phyloP scores from a whole-genome alignment of 2,113 vertebrate genomes.

The Serilophus lunatus region DNA sequence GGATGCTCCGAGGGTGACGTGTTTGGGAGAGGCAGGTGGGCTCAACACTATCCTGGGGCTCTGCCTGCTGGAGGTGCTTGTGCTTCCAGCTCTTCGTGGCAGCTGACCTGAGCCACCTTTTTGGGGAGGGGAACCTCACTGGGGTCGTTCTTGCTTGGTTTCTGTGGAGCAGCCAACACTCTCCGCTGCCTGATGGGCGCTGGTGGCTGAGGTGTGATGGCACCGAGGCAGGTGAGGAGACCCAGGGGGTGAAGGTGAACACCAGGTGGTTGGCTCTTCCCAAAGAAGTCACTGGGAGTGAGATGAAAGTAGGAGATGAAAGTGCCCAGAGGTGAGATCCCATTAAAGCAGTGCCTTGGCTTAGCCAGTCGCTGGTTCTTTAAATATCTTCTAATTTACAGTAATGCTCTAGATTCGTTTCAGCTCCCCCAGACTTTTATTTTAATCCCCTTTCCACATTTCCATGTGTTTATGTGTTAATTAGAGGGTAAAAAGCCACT shows the following conservation, averaged over 20 bases:
- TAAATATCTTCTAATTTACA: constrained; percentile 70
- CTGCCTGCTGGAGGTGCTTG: rapidly evolving
- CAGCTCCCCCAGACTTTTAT: constrained; percentile 62
- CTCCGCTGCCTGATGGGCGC: rapidly evolving
- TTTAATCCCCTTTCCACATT: constrained; percentile 68
- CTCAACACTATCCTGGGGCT: rapidly evolving
- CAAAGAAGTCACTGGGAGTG: constrained; percentile 20
- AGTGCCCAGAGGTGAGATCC: constrained; percentile 64
- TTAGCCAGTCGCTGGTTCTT: constrained; percentile 54
- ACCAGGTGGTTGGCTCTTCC: neutral
- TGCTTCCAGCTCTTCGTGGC: rapidly evolving
- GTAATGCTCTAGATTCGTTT: constrained; percentile 63
- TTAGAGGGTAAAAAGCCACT: constrained; percentile 71
- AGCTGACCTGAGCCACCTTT: neutral
- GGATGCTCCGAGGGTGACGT: neutral
- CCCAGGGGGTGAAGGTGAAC: neutral
- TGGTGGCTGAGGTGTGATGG: neutral
- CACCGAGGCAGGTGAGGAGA: neutral
- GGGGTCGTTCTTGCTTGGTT: neutral
- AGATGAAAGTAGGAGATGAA: constrained; percentile 71
- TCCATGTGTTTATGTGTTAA: constrained; percentile 73
- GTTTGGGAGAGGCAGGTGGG: neutral
- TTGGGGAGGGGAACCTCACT: rapidly evolving
- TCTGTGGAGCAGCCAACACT: neutral
- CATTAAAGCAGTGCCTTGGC: constrained; percentile 54